phyloP scores from a whole-genome alignment of 2,113 vertebrate species.

The Centropus bengalensis region DNA sequence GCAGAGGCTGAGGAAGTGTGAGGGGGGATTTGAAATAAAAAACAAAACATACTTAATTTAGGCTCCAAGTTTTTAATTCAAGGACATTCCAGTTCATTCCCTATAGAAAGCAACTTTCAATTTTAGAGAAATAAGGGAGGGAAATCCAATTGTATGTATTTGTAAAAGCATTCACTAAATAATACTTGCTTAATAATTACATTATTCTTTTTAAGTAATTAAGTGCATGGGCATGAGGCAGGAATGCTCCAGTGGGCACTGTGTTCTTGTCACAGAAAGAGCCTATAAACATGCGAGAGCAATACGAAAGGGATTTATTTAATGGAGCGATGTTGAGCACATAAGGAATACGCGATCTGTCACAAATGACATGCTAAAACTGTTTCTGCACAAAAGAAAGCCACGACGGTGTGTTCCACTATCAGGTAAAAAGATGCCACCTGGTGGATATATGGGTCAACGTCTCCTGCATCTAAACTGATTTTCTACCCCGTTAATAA shows the following conservation, averaged over 20 bases:
- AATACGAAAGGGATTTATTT: background rate
- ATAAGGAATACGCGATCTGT: background rate
- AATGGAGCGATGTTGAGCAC: background rate
- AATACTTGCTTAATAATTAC: background rate
- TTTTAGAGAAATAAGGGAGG: background rate
- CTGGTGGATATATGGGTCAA: background rate
- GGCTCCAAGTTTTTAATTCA: background rate
- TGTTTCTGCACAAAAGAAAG: background rate
- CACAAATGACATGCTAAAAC: background rate
- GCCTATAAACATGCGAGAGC: fast-evolving
- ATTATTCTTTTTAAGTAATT: background rate
- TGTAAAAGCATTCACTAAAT: background rate
- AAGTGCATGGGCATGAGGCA: background rate
- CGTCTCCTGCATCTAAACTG: background rate
- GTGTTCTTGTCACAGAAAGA: background rate
- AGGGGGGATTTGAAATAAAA: background rate
- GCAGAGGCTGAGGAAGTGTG: background rate
- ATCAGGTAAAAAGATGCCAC: background rate
- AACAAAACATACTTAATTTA: background rate
- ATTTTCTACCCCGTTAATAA: background rate
- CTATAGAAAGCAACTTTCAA: background rate
- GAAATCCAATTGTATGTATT: background rate
- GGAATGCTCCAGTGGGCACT: background rate
- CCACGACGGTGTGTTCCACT: fast-evolving
- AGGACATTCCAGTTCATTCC: background rate